Evolutionary conservation across 1,140 invertebrate species (phyloP).

Genomic region (Drosophila murphyi): DNA sequence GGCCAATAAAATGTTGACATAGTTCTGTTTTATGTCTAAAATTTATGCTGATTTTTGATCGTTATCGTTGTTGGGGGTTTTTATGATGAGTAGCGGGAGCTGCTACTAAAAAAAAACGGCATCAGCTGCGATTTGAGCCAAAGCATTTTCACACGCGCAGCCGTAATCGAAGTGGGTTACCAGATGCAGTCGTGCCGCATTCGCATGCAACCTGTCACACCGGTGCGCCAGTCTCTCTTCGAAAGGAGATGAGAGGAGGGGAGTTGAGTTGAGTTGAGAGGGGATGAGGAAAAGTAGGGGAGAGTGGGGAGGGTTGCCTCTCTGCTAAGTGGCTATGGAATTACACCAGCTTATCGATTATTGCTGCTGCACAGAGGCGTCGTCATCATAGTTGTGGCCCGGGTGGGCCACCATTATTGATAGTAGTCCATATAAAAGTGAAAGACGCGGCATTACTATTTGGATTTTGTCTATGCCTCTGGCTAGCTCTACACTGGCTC

Average conservation of each 20-base stretch:
- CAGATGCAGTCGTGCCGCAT: constrained; percentile 80
- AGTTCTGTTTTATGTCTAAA: constrained; percentile 38
- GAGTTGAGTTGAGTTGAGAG: not conserved
- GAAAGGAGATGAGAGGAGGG: not conserved
- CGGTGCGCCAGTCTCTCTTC: constrained; percentile 39
- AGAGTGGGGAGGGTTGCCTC: not conserved
- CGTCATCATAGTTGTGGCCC: constrained; percentile 7
- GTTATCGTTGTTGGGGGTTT: constrained; percentile 28
- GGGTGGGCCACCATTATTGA: constrained; percentile 13
- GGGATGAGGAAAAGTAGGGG: not conserved
- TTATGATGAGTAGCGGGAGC: constrained; percentile 40
- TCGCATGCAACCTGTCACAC: constrained; percentile 78
- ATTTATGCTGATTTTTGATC: constrained; percentile 73
- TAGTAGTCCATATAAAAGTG: constrained; percentile 64
- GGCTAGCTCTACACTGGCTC: constrained; percentile 1
- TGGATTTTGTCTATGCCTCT: constrained; percentile 10
- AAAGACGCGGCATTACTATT: constrained; percentile 47
- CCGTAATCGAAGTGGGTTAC: constrained; percentile 80
- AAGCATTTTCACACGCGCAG: constrained; percentile 72
- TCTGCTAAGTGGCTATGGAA: constrained; percentile 68
- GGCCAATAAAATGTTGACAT: constrained; percentile 54
- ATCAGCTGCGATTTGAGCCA: constrained; percentile 23
- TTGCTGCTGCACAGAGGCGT: constrained; percentile 44
- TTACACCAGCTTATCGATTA: constrained; percentile 72
- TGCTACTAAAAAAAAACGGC: constrained; percentile 1